These are phyloP conservation scores for Xiphorhynchus elegans DNA, from an alignment of 2,113 vertebrate genomes.

Conservation along the genomic window DNA sequence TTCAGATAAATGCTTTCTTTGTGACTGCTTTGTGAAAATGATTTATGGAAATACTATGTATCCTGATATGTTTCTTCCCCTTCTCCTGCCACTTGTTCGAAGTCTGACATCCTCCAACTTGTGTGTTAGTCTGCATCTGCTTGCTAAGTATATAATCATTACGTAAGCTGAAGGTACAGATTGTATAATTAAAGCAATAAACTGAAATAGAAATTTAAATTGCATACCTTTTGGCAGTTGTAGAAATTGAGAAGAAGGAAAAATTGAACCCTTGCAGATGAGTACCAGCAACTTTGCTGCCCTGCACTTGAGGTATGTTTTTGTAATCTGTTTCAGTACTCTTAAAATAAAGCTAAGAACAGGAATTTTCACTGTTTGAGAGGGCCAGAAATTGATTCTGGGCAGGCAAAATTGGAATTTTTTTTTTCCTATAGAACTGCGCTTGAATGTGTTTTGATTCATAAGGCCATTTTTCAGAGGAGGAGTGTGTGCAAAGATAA, in stretches of 20 bases:
- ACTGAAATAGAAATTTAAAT: not conserved
- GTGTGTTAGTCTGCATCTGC: not conserved
- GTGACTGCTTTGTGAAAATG: slow-evolving; percentile 47
- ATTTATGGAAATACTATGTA: slow-evolving; percentile 20
- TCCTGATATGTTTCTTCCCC: not conserved
- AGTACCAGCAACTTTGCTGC: not conserved
- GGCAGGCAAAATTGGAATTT: not conserved
- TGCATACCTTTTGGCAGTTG: not conserved
- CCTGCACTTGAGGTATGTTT: not conserved
- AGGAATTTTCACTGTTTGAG: not conserved
- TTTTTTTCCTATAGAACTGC: not conserved
- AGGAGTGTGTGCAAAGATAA: not conserved
- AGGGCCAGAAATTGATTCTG: not conserved
- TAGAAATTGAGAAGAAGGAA: not conserved
- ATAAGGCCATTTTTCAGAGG: not conserved
- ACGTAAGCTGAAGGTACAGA: not conserved
- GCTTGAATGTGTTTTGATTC: not conserved
- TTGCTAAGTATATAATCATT: not conserved
- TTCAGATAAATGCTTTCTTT: slow-evolving; percentile 52
- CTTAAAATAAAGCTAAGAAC: not conserved
- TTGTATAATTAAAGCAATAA: not conserved
- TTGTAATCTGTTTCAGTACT: not conserved
- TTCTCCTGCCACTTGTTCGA: not conserved
- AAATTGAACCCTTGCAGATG: not conserved
- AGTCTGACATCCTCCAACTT: not conserved